Evolutionary conservation across 2,797 vertebrate genomes (phyloP).

Genomic region (Typhlichthys subterraneus): DNA sequence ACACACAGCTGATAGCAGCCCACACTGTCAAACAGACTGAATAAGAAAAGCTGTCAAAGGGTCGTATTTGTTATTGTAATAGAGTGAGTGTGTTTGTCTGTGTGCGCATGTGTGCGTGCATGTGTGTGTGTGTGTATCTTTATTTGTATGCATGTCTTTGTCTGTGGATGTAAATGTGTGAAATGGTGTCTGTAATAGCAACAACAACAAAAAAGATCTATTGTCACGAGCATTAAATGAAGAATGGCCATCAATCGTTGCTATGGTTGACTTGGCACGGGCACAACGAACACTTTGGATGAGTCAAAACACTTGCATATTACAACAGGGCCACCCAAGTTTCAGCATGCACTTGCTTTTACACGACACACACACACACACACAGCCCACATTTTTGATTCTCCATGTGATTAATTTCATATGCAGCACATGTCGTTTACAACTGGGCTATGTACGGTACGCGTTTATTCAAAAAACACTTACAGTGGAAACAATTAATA

Average conservation of each 20-base stretch:
- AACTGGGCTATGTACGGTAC: too few relatives aligned
- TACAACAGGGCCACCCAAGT: constrained; percentile 19
- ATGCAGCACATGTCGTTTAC: too few relatives aligned
- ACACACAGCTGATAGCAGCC: constrained; percentile 36
- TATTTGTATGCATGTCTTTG: background rate
- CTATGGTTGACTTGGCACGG: constrained; percentile 35
- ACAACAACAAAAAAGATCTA: constrained; percentile 13
- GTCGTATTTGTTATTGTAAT: background rate
- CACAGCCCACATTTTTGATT: constrained; percentile 5
- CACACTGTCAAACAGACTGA: constrained; percentile 7
- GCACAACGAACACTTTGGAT: constrained; percentile 14
- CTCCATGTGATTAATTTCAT: too few relatives aligned
- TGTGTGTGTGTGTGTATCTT: background rate
- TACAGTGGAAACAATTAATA: too few relatives aligned
- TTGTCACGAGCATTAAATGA: constrained; percentile 16
- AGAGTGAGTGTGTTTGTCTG: background rate
- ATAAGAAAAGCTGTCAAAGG: constrained; percentile 7
- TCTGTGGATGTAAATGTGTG: too few relatives aligned
- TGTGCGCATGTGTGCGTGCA: background rate
- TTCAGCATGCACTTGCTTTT: constrained; percentile 19
- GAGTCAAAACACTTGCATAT: constrained; percentile 16
- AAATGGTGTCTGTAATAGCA: constrained; percentile 20
- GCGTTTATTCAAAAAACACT: too few relatives aligned
- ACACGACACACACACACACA: background rate
- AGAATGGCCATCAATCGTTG: constrained; percentile 16